Evolutionary conservation across 2,888 invertebrate genomes (phyloP).

Genomic region (Lasioglossum vierecki): DNA sequence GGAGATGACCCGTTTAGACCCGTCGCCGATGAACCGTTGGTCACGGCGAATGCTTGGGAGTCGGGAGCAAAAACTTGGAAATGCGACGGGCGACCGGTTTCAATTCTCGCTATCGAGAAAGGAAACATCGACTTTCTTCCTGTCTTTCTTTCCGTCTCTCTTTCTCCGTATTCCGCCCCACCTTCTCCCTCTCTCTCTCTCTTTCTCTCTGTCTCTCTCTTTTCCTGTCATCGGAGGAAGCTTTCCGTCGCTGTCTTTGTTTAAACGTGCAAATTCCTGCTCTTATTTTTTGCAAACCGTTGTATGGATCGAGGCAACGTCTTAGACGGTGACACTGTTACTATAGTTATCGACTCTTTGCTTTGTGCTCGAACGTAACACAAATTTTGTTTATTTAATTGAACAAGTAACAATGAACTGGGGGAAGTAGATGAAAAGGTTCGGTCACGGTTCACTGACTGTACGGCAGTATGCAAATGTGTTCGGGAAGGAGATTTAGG

Average conservation of each 20-base stretch:
- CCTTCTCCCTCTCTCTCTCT: not conserved
- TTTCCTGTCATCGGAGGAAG: not conserved
- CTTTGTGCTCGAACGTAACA: not conserved
- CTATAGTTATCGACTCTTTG: not conserved
- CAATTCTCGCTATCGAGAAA: constrained; percentile 74
- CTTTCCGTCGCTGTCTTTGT: constrained; percentile 30
- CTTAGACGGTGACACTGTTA: not conserved
- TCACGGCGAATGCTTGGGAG: constrained; percentile 40
- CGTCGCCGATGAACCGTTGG: constrained; percentile 69
- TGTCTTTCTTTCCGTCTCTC: constrained; percentile 54
- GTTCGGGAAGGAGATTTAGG: too few relatives aligned
- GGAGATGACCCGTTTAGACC: constrained; percentile 70
- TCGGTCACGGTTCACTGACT: not conserved
- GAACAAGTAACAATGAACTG: not conserved
- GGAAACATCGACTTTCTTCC: constrained; percentile 67
- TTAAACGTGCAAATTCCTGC: constrained; percentile 27
- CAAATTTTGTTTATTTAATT: not conserved
- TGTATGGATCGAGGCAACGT: not conserved
- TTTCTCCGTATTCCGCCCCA: not conserved
- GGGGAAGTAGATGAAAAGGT: not conserved
- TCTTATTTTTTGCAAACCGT: constrained; percentile 43
- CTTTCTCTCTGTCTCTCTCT: not conserved
- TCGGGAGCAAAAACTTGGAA: constrained; percentile 67
- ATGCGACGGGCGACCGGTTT: constrained; percentile 75
- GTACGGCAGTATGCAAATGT: constrained; percentile 35